Evolutionary conservation across 2,797 vertebrate genomes (phyloP), one percentile per base, ranked within the genome.

Genomic region (Antrozous pallidus): DNA sequence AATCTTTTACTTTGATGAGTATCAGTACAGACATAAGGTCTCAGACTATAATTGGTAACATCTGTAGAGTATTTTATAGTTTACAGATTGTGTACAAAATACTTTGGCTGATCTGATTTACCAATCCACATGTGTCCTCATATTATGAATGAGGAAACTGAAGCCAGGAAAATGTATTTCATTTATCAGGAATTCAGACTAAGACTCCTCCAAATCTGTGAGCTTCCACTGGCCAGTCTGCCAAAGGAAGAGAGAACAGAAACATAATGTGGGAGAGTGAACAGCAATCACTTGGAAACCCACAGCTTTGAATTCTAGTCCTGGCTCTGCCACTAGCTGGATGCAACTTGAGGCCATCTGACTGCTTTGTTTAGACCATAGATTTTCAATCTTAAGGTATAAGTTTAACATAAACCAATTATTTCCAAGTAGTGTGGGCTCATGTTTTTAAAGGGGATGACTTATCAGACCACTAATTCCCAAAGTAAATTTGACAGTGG

Each of bases 1-100:
- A 90, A 38, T 58, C 81, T 65, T 95, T 95, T 93, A 26, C 85
- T 56, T 90, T 82, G n/a, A 78, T 22, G n/a, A 75, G 4, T 28
- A 69, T 86, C 65, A 31, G 1, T 45, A 33, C 78, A 85, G 71
- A 26, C 1, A 6, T 33, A 47, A 31, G 65, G 45, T 36, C n/a
- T 63, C 31, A 69, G 13, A 80, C 12, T 63, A 0, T 73, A 90
- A 90, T 16, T 74, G 17, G 65, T 70, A 91, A 70, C 70, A 92
- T 70, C 28, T 90, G 63, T 58, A 69, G 36, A 70, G 6, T 28
- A 49, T 54, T 87, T 88, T 79, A n/a, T 8, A 82, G 33, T 80
- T 88, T 84, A 40, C 10, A 78, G 56, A 71, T 61, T 42, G 74
- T 74, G 14, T 63, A 40, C 36, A 69, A 74, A 85, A 84, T 49